phyloP scores from a whole-genome alignment of 2,113 vertebrate genomes.

The Pterocles burchelli region DNA sequence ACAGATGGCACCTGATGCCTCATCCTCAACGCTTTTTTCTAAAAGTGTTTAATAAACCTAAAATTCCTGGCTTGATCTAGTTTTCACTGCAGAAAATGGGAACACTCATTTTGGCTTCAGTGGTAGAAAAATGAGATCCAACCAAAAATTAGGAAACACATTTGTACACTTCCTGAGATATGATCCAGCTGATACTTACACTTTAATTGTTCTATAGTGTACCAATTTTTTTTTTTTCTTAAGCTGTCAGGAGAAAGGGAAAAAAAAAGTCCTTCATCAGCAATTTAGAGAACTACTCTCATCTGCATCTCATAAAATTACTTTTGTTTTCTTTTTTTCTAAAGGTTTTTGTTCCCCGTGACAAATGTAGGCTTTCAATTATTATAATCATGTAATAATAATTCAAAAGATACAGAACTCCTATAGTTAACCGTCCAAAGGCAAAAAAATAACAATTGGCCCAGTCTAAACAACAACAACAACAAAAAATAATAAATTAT shows the following conservation, averaged over 20 bases:
- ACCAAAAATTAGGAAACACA: not conserved
- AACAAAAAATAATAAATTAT: no score
- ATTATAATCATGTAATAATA: not conserved
- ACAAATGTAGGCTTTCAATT: not conserved
- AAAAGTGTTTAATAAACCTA: not conserved
- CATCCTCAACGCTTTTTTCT: not conserved
- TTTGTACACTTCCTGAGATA: not conserved
- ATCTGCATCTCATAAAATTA: not conserved
- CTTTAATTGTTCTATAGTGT: not conserved
- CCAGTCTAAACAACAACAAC: not conserved
- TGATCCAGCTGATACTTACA: not conserved
- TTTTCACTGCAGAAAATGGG: not conserved
- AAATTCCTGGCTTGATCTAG: not conserved
- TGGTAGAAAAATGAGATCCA: not conserved
- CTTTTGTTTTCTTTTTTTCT: not conserved
- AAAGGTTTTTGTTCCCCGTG: not conserved
- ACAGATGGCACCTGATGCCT: not conserved
- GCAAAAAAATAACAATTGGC: not conserved
- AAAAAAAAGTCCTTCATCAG: not conserved
- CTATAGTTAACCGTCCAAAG: not conserved
- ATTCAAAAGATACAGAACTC: not conserved
- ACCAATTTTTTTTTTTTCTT: not conserved
- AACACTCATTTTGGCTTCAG: not conserved
- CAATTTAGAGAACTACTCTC: not conserved
- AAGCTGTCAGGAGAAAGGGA: not conserved